These are phyloP conservation scores for Paracyprichromis sp. DNA, from an alignment of 2,113 vertebrate genomes.

Conservation along the genomic window DNA sequence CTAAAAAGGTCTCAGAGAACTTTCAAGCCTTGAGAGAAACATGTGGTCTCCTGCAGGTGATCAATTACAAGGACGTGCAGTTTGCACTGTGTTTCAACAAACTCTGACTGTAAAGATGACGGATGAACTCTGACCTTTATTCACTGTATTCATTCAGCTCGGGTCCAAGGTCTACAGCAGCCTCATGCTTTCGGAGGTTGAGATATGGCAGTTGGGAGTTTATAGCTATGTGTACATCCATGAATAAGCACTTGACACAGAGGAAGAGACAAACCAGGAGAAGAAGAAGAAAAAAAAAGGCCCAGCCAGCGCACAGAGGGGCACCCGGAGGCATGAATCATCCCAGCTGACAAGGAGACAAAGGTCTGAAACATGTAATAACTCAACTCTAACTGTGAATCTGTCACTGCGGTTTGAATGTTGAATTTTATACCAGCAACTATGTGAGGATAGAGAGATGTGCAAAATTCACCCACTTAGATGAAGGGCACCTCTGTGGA, in stretches of 20 bases:
- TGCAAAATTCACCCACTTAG: conserved; percentile 16
- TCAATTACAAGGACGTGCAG: neutral
- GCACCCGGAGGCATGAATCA: conserved; percentile 54
- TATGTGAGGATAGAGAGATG: neutral
- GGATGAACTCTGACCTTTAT: neutral
- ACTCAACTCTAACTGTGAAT: conserved; percentile 47
- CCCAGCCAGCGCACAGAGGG: neutral
- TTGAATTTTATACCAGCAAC: neutral
- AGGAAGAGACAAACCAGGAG: conserved; percentile 13
- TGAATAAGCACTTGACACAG: conserved; percentile 15
- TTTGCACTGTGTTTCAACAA: neutral
- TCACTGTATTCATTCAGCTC: neutral
- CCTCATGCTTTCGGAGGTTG: neutral
- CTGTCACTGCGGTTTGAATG: conserved; percentile 33
- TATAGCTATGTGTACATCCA: neutral
- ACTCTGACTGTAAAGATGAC: neutral
- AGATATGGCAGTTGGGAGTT: neutral
- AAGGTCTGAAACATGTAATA: conserved; percentile 58
- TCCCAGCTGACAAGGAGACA: conserved; percentile 52
- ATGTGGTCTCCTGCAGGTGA: neutral
- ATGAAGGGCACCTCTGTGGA: conserved; percentile 50
- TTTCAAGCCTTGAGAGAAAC: neutral
- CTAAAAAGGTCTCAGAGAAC: neutral
- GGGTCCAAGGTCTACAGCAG: neutral
- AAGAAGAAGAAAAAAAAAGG: neutral